Base-by-base conservation (phyloP, 2,888 invertebrate genomes). In the Tineola bisselliella region DNA sequence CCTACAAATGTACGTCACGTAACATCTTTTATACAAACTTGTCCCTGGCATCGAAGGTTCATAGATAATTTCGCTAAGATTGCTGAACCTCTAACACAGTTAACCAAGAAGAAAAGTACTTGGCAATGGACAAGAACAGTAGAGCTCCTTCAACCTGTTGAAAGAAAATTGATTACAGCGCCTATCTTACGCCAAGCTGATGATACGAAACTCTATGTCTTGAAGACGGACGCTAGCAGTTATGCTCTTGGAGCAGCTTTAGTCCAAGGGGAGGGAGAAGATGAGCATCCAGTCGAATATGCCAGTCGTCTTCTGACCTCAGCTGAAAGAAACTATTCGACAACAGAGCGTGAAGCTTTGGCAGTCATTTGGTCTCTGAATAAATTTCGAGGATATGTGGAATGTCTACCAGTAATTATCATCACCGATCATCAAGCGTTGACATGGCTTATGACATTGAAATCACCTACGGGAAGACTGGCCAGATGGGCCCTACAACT, bases 401-500 rank as follows among this genome's bases (percentile, higher is more conserved):
- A 77, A 61, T 71, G 72, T 73, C 72, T 0, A 77, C 78, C 64
- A 77, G 77, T 64, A 69, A 70, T 74, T 74, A 30, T 63, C 79
- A 44, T 63, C 82, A 1, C 77, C 0, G 79, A 80, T 65, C 80
- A 79, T 63, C 71, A 72, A 63, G 75, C 80, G 0, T 65, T 87
- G 10, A 67, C 68, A 59, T 80, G 77, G 74, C 63, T 84, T 2
- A 65, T 76, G 65, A 65, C 66, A 0, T 25, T 80, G 1, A 77
- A 77, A 63, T 68, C 77, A 8, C 73, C 75, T 0, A 68, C 72
- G 6, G 77, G 78, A 25, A 62, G 82, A 44, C 63, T 87, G 0
- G 75, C 76, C 0, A 62, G 80, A 18, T 84, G 82, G 83, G 72
- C 73, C 0, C 61, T 84, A 4, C 54, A 63, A 3, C 62, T 84